Percentiles rank a stretch among this genome's conserved stretches.
phyloP scores from a whole-genome alignment of 2,113 vertebrate genomes.

The Recurvirostra avosetta region DNA sequence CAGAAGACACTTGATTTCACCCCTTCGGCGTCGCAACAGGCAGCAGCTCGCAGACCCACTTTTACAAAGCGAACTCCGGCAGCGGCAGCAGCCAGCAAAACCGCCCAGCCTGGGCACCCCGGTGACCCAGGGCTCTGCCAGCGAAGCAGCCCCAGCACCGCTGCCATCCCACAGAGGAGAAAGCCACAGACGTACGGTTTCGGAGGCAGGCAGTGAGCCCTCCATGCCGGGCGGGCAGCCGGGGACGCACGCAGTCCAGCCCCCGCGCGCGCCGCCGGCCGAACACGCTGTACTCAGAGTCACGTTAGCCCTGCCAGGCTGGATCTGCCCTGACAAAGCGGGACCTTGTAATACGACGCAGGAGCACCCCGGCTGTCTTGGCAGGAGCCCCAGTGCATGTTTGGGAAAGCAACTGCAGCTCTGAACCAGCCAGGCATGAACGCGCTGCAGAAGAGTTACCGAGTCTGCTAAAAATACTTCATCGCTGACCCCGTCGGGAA shows the following conservation, averaged over 20 bases:
- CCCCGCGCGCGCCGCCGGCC: not conserved
- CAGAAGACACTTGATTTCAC: not conserved
- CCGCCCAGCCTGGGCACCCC: not conserved
- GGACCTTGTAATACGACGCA: slow-evolving; percentile 67
- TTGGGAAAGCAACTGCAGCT: slow-evolving; percentile 69
- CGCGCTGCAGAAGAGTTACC: not conserved
- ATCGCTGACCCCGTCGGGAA: slow-evolving; percentile 11
- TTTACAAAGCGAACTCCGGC: not conserved
- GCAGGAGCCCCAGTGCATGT: slow-evolving; percentile 54
- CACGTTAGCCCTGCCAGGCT: slow-evolving; percentile 13
- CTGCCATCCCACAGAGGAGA: not conserved
- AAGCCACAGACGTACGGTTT: slow-evolving; percentile 44
- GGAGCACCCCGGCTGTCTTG: slow-evolving; percentile 61
- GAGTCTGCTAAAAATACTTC: slow-evolving; percentile 57
- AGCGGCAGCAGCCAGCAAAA: not conserved
- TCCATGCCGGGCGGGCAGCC: slow-evolving; percentile 36
- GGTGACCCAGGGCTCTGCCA: not conserved
- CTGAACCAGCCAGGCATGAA: slow-evolving; percentile 58
- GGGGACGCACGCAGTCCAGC: not conserved
- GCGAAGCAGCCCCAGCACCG: not conserved
- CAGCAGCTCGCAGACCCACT: not conserved
- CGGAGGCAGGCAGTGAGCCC: slow-evolving; percentile 30
- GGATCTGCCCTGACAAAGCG: slow-evolving; percentile 64
- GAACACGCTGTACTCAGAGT: slow-evolving; percentile 43
- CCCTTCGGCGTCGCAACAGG: fast-evolving